Evolutionary conservation across 2,888 invertebrate species (phyloP).

Genomic region (Drosophila borborema): DNA sequence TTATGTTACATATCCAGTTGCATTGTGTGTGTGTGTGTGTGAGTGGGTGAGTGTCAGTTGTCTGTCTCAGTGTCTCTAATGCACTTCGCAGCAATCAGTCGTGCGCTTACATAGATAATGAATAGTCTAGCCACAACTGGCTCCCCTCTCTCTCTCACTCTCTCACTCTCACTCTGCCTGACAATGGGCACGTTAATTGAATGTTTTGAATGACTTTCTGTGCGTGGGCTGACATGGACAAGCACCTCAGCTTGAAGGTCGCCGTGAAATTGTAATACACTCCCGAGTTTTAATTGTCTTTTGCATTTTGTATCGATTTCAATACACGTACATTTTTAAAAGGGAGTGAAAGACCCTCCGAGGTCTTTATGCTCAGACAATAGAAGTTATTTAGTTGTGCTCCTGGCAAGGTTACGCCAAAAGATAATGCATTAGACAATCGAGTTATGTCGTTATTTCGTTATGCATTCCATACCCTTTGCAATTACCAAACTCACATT

Average conservation of each 20-base stretch:
- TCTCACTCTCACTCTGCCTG: conserved; percentile 5
- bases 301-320: conserved; percentile 45
- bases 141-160: conserved; percentile 18
- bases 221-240: conserved; percentile 57
- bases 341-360: conserved; percentile 11
- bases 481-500: neutral
- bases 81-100: conserved; percentile 47
- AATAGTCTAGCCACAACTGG: conserved; percentile 24
- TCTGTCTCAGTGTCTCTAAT: conserved; percentile 22
- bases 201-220: conserved; percentile 59
- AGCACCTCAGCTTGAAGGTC: conserved; percentile 50
- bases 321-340: conserved; percentile 33
- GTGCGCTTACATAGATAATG: conserved; percentile 47
- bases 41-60: conserved; percentile 50
- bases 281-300: conserved; percentile 45
- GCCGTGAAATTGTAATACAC: conserved; percentile 55
- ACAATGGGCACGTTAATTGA: conserved; percentile 71
- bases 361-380: conserved; percentile 23
- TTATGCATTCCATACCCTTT: too few species aligned
- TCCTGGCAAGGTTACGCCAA: conserved; percentile 45
- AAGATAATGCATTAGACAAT: neutral
- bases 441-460: neutral
- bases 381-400: conserved; percentile 22
- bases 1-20: conserved; percentile 41
- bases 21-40: neutral